Base-by-base conservation (phyloP, 2,888 invertebrate genomes). In the Pterobdella sp. region DNA sequence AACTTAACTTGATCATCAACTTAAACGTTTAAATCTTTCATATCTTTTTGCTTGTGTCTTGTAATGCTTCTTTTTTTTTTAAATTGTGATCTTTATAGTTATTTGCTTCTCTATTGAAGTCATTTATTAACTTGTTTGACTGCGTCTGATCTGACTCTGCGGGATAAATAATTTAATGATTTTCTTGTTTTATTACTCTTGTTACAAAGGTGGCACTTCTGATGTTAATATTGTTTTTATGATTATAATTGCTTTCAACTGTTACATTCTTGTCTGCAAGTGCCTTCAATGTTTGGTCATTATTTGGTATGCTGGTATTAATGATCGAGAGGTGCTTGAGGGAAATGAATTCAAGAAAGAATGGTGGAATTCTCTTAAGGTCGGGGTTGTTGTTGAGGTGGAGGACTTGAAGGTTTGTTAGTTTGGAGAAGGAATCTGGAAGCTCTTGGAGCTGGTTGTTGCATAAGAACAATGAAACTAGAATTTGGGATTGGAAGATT, bases 321-420 rank as follows among this genome's bases (percentile, higher is more conserved):
- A 37, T 32, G 68, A 68, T 29, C 22, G 26, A 68, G 26, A 68
- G 18, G 42, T 31, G 68, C 3, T 26, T 42, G 7, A 68, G 42
- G 18, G 36, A 18, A 10, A 7, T 29, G n/a, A 35, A 29, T 35
- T 10, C 36, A 0, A 26, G 7, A n/a, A 68, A 7, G 0, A 42
- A 68, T 4, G 36, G 26, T 7, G 68, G 68, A 7, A 68, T 29
- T 0, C 1, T n/a, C 29, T 29, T 4, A 2, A 68, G 35, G 26
- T 42, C n/a, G n/a, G 36, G 26, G 26, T 68, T 68, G 68, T 42
- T 31, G 68, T n/a, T 26, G n/a, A 68, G 31, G 68, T 68, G 68
- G 26, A 68, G 68, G 0, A 42, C 26, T 37, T 42, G n/a, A 3
- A 68, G 42, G 36, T 37, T 35, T 7, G 7, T 1, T 42, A 68